A percentile compares a stretch with the other conserved stretches of the same genome.
Evolutionary conservation across 2,888 invertebrate species (phyloP).

Genomic region (Phlogophora meticulosa): DNA sequence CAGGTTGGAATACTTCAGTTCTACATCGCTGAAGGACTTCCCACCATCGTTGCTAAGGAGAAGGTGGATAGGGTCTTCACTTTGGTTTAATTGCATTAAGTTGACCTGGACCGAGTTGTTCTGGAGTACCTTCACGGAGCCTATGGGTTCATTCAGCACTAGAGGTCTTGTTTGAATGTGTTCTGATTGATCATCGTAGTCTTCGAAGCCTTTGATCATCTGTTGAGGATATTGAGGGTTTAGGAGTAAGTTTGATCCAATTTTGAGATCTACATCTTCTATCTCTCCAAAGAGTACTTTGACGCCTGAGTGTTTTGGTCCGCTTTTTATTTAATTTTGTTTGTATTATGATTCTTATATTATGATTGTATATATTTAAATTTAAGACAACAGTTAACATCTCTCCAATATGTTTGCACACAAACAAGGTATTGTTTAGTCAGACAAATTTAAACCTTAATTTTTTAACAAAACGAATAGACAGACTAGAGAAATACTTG

Average conservation of each 20-base stretch:
- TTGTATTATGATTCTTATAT: too few species aligned
- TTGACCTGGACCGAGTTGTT: conserved; percentile 89
- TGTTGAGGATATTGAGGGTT: conserved; percentile 36
- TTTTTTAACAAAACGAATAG: too few species aligned
- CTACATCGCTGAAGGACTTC: conserved; percentile 80
- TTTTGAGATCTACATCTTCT: too few species aligned
- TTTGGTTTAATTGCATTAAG: conserved; percentile 82
- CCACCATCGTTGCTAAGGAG: conserved; percentile 85
- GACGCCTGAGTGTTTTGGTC: too few species aligned
- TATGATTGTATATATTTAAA: too few species aligned
- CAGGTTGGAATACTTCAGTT: conserved; percentile 83
- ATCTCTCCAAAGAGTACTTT: too few species aligned
- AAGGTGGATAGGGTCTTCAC: conserved; percentile 83
- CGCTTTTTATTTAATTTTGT: too few species aligned
- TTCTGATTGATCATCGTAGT: conserved; percentile 64
- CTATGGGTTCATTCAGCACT: conserved; percentile 84
- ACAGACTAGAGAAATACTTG: too few species aligned
- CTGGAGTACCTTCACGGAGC: conserved; percentile 86
- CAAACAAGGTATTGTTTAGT: too few species aligned
- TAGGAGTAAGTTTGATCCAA: background rate
- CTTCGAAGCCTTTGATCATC: conserved; percentile 68
- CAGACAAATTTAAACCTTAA: too few species aligned
- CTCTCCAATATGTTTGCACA: too few species aligned
- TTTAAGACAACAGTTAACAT: too few species aligned
- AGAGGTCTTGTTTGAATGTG: conserved; percentile 70